Conservation (phyloP, 92 coral and sea anemone species). For the Chrysogorgia sp. region DNA sequence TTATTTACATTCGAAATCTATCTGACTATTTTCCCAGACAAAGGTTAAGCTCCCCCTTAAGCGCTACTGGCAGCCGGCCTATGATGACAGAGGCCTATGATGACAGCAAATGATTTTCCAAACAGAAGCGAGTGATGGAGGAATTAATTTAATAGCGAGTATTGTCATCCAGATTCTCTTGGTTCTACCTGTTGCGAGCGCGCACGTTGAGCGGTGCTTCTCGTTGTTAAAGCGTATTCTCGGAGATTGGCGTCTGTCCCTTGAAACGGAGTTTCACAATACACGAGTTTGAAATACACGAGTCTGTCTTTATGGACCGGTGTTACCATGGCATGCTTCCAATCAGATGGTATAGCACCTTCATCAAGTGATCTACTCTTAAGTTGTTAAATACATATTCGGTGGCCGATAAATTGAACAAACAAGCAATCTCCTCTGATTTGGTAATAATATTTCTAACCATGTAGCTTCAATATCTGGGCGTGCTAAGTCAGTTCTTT, state of each 20-base stretch:
- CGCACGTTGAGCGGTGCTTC: background rate
- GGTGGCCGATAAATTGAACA: slow-evolving; percentile 2
- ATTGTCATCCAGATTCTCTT: background rate
- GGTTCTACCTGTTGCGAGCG: background rate
- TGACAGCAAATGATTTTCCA: slow-evolving; percentile 5
- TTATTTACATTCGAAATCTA: too few species aligned
- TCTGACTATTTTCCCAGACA: too few species aligned
- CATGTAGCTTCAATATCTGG: slow-evolving; percentile 36
- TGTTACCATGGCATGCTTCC: too few species aligned
- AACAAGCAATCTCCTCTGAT: slow-evolving; percentile 7
- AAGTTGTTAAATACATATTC: too few species aligned
- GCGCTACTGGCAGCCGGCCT: slow-evolving; percentile 7
- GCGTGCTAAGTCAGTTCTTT: slow-evolving; percentile 9
- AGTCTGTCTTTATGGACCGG: too few species aligned
- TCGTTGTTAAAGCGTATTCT: slow-evolving; percentile 32
- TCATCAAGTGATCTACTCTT: too few species aligned
- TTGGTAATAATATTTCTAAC: slow-evolving; percentile 45
- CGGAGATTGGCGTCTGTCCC: slow-evolving; percentile 48
- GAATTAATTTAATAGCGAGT: slow-evolving; percentile 6
- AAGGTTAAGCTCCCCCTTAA: too few species aligned
- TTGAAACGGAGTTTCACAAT: too few species aligned
- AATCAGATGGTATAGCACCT: too few species aligned
- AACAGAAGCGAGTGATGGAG: slow-evolving; percentile 3
- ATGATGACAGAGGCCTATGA: background rate
- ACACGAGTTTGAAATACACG: too few species aligned